phyloP scores from a whole-genome alignment of 1,140 invertebrate genomes.

The Ceratitis capitata region DNA sequence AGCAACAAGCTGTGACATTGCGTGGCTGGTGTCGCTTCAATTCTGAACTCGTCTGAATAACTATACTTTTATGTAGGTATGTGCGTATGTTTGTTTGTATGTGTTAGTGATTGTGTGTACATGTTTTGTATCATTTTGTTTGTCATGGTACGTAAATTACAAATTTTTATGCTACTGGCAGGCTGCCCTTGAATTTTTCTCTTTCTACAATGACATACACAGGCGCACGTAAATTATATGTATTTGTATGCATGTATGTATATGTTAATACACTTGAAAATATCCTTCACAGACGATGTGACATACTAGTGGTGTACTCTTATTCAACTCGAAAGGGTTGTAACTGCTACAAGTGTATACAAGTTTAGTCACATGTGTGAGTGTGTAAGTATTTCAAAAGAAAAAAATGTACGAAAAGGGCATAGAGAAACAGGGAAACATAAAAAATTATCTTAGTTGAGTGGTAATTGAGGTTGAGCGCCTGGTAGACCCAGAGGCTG shows the following conservation, averaged over 20 bases:
- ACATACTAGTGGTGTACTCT: slow-evolving; percentile 9
- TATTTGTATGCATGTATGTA: neutral
- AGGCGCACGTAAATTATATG: neutral
- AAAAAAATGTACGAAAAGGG: neutral
- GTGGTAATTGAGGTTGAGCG: slow-evolving; percentile 29
- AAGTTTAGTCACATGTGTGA: neutral
- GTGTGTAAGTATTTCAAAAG: neutral
- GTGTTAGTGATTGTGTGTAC: neutral
- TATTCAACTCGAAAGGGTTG: neutral
- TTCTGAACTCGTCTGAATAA: neutral
- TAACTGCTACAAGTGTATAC: neutral
- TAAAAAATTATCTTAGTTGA: neutral
- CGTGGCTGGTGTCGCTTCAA: neutral
- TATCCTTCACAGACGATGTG: neutral
- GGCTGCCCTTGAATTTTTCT: slow-evolving; percentile 25
- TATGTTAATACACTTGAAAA: neutral
- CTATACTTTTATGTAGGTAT: neutral
- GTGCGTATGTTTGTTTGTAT: neutral
- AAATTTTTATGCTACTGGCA: slow-evolving; percentile 2
- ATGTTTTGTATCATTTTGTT: neutral
- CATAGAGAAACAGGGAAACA: neutral
- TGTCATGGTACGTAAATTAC: neutral
- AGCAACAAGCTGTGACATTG: neutral
- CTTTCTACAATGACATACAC: neutral
- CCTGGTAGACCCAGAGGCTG: neutral